A percentile compares a stretch with the other conserved stretches of the same genome.
phyloP scores from a whole-genome alignment of 1,140 invertebrate species.

The Drosophila kanapiae region DNA sequence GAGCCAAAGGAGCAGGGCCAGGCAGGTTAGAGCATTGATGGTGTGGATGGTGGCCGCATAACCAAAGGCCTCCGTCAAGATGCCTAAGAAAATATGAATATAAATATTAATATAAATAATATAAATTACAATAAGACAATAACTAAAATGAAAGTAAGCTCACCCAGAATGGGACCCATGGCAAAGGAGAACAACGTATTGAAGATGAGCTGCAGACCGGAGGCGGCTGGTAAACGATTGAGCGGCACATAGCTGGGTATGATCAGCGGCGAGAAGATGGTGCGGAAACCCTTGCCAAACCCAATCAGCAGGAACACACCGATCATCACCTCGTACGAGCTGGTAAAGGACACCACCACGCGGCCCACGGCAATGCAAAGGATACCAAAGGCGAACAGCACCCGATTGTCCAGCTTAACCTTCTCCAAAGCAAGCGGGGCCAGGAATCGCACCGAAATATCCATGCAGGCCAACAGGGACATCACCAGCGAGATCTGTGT shows the following conservation, averaged over 20 bases:
- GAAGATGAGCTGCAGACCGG: slow-evolving; percentile 88
- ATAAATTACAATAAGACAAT: too few species aligned
- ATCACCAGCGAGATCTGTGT: slow-evolving; percentile 87
- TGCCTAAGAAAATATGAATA: slow-evolving; percentile 30
- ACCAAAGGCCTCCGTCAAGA: slow-evolving; percentile 59
- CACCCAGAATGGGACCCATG: slow-evolving; percentile 88
- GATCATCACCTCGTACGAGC: slow-evolving; percentile 65
- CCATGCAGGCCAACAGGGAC: slow-evolving; percentile 87
- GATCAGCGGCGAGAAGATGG: slow-evolving; percentile 89
- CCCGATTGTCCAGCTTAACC: slow-evolving; percentile 88
- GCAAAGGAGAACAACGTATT: slow-evolving; percentile 88
- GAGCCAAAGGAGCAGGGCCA: slow-evolving; percentile 70
- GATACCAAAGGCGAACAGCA: slow-evolving; percentile 89
- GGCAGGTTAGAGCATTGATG: slow-evolving; percentile 60
- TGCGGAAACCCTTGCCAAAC: slow-evolving; percentile 89
- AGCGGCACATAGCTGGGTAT: slow-evolving; percentile 89
- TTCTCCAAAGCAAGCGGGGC: slow-evolving; percentile 88
- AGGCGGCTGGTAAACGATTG: slow-evolving; percentile 88
- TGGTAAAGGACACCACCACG: slow-evolving; percentile 67
- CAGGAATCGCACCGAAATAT: slow-evolving; percentile 87
- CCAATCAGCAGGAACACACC: slow-evolving; percentile 86
- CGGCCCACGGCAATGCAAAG: slow-evolving; percentile 88
- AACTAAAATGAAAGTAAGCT: slow-evolving; percentile 5
- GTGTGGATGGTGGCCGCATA: slow-evolving; percentile 71
- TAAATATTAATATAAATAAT: neutral